phyloP scores from a whole-genome alignment of 2,113 vertebrate genomes.

The Bostrychus sinensis region DNA sequence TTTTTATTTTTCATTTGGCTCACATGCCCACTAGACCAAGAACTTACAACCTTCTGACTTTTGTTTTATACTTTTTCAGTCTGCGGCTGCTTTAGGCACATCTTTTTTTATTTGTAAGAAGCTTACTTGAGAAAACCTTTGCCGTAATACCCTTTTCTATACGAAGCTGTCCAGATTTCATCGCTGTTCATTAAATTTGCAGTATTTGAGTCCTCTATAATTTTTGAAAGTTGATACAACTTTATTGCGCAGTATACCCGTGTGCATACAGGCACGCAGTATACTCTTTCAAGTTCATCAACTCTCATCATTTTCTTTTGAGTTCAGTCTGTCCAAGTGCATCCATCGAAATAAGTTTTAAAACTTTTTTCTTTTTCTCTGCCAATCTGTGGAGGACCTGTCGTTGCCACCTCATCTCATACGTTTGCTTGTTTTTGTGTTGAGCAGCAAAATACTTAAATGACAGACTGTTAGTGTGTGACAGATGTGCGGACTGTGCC shows the following conservation, averaged over 20 bases:
- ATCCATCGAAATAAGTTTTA: conserved; percentile 82
- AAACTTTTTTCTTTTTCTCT: conserved; percentile 67
- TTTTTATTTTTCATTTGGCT: conserved; percentile 73
- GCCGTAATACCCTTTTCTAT: neutral
- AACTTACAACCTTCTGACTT: conserved; percentile 69
- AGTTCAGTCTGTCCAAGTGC: conserved; percentile 82
- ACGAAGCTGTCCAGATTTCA: conserved; percentile 65
- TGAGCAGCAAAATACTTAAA: conserved; percentile 88
- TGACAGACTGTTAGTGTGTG: conserved; percentile 64
- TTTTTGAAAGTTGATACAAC: conserved; percentile 80
- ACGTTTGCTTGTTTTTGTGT: conserved; percentile 90
- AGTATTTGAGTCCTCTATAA: conserved; percentile 79
- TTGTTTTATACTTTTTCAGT: conserved; percentile 38
- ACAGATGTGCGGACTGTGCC: conserved; percentile 88
- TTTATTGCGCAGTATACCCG: conserved; percentile 77
- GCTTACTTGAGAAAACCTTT: conserved; percentile 78
- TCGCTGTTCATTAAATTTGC: conserved; percentile 86
- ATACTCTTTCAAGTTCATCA: conserved; percentile 84
- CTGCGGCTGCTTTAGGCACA: conserved; percentile 65
- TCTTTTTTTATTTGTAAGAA: conserved; percentile 78
- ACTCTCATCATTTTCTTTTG: conserved; percentile 82
- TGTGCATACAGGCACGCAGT: conserved; percentile 67
- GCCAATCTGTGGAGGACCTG: conserved; percentile 88
- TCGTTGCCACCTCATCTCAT: conserved; percentile 95
- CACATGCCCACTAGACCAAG: conserved; percentile 77